phyloP scores from a whole-genome alignment of 2,888 invertebrate species.

The Lacanobia wlatinum region DNA sequence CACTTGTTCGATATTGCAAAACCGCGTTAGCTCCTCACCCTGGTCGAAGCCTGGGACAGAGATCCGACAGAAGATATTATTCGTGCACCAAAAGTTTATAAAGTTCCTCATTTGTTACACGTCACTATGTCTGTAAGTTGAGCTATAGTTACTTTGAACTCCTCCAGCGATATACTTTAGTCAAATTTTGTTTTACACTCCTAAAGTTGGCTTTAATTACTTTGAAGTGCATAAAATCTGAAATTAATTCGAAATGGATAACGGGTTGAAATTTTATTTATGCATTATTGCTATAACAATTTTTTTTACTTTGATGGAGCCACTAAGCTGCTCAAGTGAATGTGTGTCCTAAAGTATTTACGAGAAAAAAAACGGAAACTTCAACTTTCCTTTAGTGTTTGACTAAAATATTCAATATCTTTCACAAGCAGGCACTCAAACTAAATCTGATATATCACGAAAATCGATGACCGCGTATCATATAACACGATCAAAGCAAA shows the following conservation, averaged over 20 bases:
- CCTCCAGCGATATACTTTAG: conserved; percentile 18
- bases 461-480: conserved; percentile 58
- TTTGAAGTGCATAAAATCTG: conserved; percentile 19
- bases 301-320: background rate
- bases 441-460: conserved; percentile 37
- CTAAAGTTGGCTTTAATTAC: conserved; percentile 13
- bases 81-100: conserved; percentile 64
- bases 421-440: conserved; percentile 21
- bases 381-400: background rate
- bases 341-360: background rate
- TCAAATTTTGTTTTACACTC: conserved; percentile 22
- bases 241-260: background rate
- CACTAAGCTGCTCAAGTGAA: background rate
- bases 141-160: conserved; percentile 35
- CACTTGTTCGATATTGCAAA: background rate
- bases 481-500: conserved; percentile 80
- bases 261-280: too few relatives aligned
- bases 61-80: conserved; percentile 59
- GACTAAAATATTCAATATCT: conserved; percentile 7
- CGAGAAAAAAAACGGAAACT: background rate
- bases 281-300: background rate
- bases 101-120: conserved; percentile 64
- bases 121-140: conserved; percentile 49
- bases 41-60: conserved; percentile 22
- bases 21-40: background rate